phyloP scores from a whole-genome alignment of 2,888 invertebrate species.

The Lepas anatifera region DNA sequence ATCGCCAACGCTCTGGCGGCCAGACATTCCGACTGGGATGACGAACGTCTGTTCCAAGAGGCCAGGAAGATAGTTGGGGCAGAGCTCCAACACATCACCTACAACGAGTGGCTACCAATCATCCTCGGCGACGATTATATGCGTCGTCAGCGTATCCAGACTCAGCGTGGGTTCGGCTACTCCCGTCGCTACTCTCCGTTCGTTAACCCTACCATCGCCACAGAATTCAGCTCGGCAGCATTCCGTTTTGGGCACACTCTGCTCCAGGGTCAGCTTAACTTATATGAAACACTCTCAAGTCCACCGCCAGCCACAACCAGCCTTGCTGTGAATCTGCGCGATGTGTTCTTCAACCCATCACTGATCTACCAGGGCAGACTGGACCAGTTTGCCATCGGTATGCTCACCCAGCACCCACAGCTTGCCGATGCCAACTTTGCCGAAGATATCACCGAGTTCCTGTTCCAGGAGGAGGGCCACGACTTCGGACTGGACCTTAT shows the following conservation, averaged over 20 bases:
- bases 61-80: constrained; percentile 68
- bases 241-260: neutral
- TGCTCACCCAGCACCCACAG: neutral
- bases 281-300: neutral
- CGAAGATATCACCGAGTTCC: constrained; percentile 18
- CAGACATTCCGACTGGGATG: constrained; percentile 74
- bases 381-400: neutral
- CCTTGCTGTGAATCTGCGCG: neutral
- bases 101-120: constrained; percentile 67
- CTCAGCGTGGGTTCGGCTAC: neutral
- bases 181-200: neutral
- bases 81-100: constrained; percentile 72
- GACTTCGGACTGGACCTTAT: neutral
- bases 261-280: neutral
- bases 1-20: constrained; percentile 56
- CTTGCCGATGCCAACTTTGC: neutral
- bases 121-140: constrained; percentile 48
- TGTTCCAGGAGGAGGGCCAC: constrained; percentile 18
- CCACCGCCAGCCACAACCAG: neutral
- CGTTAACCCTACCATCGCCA: neutral
- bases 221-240: neutral
- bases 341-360: neutral
- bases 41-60: constrained; percentile 75
- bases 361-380: neutral
- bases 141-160: neutral